Base-by-base conservation (phyloP, 2,888 invertebrate species). In the Microlaimidae sp. region DNA sequence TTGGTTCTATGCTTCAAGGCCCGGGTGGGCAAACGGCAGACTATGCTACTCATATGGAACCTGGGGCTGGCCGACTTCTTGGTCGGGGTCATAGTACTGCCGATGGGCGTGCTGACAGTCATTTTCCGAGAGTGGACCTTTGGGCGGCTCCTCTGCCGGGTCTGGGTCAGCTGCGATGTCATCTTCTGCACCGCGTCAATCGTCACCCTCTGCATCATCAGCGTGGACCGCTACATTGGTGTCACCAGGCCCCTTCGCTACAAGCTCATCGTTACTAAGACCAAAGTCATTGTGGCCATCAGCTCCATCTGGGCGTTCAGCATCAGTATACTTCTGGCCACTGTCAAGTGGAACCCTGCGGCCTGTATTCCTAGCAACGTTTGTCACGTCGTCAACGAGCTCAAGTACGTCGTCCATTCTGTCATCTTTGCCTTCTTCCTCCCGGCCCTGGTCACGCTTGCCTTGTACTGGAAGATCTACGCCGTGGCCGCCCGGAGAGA, bases 161-260 rank as follows among this genome's bases (percentile, higher is more conserved):
- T 77, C 55, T 78, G 78, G 78, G 71, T 78, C 38, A 75, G 74
- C 2, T 73, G 75, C 19, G 78, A 78, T 64, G 78, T 78, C 64
- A 77, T 75, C 1, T 78, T 78, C 53, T 75, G 75, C 62, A 78
- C 78, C 1, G 77, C 78, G 7, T 76, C 76, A 51, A 78, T 78
- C 55, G 72, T 78, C 47, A 78, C 78, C 62, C 70, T 78, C 32
- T 76, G 77, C 60, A 70, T 73, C 23, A 67, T 75, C 21, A 72
- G 72, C 27, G 65, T 73, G 47, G 75, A 75, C 60, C 60, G 71
- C 45, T 70, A 69, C 57, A 52, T 68, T 32, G 69, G 66, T 23
- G 68, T 68, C 28, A 69, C 68, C 13, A 56, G 65, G 25, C 68
- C 68, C n/a, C 59, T 68, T 43, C 61, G 63, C 40, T 69, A 69